Percentiles rank a stretch among this genome's conserved stretches.
phyloP scores from a whole-genome alignment of 2,113 vertebrate genomes.

The Zootoca vivipara region DNA sequence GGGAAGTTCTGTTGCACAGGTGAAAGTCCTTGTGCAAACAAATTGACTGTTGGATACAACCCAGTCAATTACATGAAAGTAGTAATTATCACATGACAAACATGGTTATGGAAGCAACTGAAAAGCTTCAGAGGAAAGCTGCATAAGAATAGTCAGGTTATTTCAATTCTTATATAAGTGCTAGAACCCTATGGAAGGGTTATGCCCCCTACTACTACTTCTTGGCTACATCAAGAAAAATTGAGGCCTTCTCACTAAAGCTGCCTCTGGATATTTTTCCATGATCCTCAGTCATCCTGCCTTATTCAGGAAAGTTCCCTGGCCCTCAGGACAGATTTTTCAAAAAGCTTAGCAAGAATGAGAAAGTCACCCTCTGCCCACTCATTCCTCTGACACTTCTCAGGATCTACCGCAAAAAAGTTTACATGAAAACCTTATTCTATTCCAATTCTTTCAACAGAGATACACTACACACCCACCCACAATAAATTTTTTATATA shows the following conservation, averaged over 20 bases:
- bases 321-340: neutral
- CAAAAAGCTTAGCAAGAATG: neutral
- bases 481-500: neutral
- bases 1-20: too few species aligned
- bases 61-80: neutral
- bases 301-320: neutral
- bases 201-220: neutral
- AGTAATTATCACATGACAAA: neutral
- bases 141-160: neutral
- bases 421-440: conserved; percentile 6
- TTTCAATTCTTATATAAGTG: neutral
- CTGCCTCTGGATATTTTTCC: neutral
- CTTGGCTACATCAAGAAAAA: neutral
- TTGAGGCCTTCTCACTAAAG: neutral
- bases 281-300: too few species aligned
- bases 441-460: rapidly evolving
- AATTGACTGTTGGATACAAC: too few species aligned
- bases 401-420: neutral
- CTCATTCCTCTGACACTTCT: neutral
- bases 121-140: neutral
- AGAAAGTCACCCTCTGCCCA: neutral
- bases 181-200: neutral
- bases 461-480: neutral
- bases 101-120: neutral
- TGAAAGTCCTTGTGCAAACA: too few species aligned